phyloP scores from a whole-genome alignment of 2,888 invertebrate genomes.

The Eledona agricola region DNA sequence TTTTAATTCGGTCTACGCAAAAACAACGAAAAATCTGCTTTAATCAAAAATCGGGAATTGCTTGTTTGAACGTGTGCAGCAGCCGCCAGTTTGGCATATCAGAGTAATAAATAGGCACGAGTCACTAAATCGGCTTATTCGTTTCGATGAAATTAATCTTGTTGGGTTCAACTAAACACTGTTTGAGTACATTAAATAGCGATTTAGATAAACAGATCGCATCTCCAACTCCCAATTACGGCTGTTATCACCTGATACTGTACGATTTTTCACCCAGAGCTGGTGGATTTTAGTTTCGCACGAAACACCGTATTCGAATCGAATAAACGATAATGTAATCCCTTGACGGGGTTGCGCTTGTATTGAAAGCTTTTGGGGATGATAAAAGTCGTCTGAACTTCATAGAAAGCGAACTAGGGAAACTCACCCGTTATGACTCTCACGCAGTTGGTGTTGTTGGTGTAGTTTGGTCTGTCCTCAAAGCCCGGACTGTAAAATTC shows the following conservation, averaged over 20 bases:
- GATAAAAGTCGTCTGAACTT: slow-evolving; percentile 11
- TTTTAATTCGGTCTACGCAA: too few relatives aligned
- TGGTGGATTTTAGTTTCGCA: slow-evolving; percentile 10
- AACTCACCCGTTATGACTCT: slow-evolving; percentile 72
- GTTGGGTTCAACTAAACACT: slow-evolving; percentile 11
- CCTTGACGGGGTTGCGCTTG: slow-evolving; percentile 9
- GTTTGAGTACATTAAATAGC: slow-evolving; percentile 22
- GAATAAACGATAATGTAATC: slow-evolving; percentile 22
- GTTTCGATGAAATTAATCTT: slow-evolving; percentile 12
- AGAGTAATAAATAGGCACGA: too few relatives aligned
- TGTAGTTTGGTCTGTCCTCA: slow-evolving; percentile 63
- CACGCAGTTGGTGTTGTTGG: slow-evolving; percentile 73
- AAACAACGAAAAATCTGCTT: too few relatives aligned
- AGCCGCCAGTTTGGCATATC: too few relatives aligned
- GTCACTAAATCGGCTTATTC: not conserved
- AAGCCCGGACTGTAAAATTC: slow-evolving; percentile 75
- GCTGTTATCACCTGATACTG: not conserved
- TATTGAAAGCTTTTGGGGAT: slow-evolving; percentile 16
- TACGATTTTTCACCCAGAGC: not conserved
- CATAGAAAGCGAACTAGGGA: not conserved
- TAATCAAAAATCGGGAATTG: too few relatives aligned
- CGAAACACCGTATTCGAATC: slow-evolving; percentile 14
- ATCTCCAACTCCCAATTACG: slow-evolving; percentile 12
- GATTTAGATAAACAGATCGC: slow-evolving; percentile 26
- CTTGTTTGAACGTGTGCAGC: too few relatives aligned